Evolutionary conservation across 2,797 vertebrate genomes (phyloP).

Genomic region (Acestrorhynchus altus): DNA sequence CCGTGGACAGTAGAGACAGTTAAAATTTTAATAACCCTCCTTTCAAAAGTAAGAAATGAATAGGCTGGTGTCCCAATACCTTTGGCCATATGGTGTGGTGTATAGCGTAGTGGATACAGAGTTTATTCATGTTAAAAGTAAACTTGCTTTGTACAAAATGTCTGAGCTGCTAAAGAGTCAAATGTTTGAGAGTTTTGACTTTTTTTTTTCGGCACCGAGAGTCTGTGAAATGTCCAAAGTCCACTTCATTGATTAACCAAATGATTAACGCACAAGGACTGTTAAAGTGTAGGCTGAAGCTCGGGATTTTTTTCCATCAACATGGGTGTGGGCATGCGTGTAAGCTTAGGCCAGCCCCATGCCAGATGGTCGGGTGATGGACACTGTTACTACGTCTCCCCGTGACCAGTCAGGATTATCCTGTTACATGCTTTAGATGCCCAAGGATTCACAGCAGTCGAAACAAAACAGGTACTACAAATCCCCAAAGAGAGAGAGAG

Average conservation of each 20-base stretch:
- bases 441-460: slow-evolving; percentile 49
- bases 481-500: slow-evolving; percentile 39
- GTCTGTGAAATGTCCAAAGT: not conserved
- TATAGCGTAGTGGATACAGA: too few species aligned
- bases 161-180: too few species aligned
- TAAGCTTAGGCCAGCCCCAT: slow-evolving; percentile 46
- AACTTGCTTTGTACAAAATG: too few species aligned
- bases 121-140: too few species aligned
- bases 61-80: too few species aligned
- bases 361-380: slow-evolving; percentile 57
- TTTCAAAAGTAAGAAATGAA: too few species aligned
- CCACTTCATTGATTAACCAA: not conserved
- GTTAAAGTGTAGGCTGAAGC: too few species aligned
- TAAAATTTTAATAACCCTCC: too few species aligned
- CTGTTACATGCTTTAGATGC: slow-evolving; percentile 49
- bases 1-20: too few species aligned
- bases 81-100: too few species aligned
- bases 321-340: slow-evolving; percentile 23
- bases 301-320: not conserved
- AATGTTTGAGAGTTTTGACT: too few species aligned
- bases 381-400: slow-evolving; percentile 54
- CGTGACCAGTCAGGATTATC: slow-evolving; percentile 58
- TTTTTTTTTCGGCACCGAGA: not conserved
- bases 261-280: not conserved
- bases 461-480: slow-evolving; percentile 52